Percentiles rank a stretch among this genome's conserved stretches.
phyloP scores from a whole-genome alignment of 2,888 invertebrate species.

The Scaeva pyrastri region DNA sequence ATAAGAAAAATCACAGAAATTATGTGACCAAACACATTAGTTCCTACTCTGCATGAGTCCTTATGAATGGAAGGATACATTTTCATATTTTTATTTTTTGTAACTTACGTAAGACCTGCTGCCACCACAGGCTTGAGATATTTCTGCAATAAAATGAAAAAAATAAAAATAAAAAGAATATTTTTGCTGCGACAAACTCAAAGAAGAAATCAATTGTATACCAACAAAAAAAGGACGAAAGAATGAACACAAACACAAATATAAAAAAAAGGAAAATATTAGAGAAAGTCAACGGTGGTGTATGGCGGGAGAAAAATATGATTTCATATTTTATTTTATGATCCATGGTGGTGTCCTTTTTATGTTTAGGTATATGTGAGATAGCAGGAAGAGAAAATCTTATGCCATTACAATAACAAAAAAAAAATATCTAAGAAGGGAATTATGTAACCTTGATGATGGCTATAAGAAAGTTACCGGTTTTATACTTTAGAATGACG shows the following conservation, averaged over 20 bases:
- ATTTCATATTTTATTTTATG: conserved; percentile 69
- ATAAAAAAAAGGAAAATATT: conserved; percentile 13
- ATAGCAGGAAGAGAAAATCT: conserved; percentile 15
- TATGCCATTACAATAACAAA: background rate
- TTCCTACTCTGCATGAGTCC: conserved; percentile 24
- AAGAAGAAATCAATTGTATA: conserved; percentile 57
- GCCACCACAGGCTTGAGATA: conserved; percentile 50
- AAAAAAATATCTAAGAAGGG: conserved; percentile 6
- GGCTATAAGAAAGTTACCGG: conserved; percentile 60
- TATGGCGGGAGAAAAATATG: conserved; percentile 69
- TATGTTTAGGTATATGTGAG: background rate
- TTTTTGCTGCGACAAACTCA: conserved; percentile 38
- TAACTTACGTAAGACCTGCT: conserved; percentile 38
- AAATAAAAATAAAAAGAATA: conserved; percentile 38
- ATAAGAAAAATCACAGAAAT: conserved; percentile 13
- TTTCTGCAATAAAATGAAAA: conserved; percentile 36
- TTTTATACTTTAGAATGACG: conserved; percentile 23
- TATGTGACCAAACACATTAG: conserved; percentile 49
- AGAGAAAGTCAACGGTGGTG: conserved; percentile 59
- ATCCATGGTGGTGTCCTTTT: conserved; percentile 35
- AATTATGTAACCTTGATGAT: conserved; percentile 53
- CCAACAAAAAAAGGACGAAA: background rate
- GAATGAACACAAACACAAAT: no score
- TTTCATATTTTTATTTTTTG: conserved; percentile 5
- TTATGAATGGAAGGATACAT: conserved; percentile 49